phyloP scores from a whole-genome alignment of 2,797 vertebrate species.

The Urosaurus nigricauda region DNA sequence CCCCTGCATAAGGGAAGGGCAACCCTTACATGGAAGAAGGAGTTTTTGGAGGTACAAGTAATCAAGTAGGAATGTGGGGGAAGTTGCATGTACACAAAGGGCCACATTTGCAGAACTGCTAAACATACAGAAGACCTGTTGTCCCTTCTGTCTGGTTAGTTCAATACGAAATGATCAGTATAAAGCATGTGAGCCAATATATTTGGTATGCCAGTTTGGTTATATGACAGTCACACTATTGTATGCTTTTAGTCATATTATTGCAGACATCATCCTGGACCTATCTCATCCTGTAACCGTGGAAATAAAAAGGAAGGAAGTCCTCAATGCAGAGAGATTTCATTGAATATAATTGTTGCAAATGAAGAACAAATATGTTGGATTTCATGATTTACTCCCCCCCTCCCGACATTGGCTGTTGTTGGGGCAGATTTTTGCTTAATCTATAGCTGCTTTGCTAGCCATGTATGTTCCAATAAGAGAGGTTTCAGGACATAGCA shows the following conservation, averaged over 20 bases:
- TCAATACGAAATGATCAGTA: not conserved
- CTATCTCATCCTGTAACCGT: not conserved
- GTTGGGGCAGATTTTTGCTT: constrained; percentile 15
- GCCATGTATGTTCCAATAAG: not conserved
- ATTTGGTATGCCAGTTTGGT: not conserved
- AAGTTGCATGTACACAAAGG: not conserved
- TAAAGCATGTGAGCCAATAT: not conserved
- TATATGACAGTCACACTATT: not conserved
- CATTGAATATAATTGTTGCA: constrained; percentile 20
- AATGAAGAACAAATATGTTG: constrained; percentile 19
- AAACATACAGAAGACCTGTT: not conserved
- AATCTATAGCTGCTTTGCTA: not conserved
- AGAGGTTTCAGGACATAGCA: not conserved
- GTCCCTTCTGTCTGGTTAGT: not conserved
- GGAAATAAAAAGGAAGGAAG: not conserved
- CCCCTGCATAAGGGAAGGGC: too few relatives aligned
- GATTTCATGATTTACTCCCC: not conserved
- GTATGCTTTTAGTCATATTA: not conserved
- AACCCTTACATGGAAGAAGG: not conserved
- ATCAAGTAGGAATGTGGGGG: not conserved
- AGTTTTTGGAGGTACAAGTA: not conserved
- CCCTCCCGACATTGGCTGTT: constrained; percentile 35
- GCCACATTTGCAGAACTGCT: not conserved
- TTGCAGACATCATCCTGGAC: not conserved
- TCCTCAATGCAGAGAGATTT: not conserved